These are phyloP conservation scores for Dunckerocampus dactyliophorus DNA, from an alignment of 2,113 vertebrate species.

Conservation along the genomic window DNA sequence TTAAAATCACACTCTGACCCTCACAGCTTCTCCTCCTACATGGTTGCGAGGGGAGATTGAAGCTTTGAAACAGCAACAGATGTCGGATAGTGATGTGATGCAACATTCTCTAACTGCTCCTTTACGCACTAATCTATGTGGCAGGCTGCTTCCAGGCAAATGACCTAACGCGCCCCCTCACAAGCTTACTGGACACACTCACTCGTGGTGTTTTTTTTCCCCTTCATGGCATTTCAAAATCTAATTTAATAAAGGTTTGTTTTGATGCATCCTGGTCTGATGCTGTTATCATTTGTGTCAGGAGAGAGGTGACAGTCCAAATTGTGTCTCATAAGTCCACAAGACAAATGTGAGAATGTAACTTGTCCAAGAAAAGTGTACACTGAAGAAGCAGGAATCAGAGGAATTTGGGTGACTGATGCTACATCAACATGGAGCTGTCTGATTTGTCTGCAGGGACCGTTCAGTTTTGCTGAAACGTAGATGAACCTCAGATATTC, in stretches of 20 bases:
- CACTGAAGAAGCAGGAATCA: not conserved
- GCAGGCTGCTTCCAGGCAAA: constrained; percentile 6
- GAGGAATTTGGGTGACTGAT: not conserved
- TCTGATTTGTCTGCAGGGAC: constrained; percentile 8
- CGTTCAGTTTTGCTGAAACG: constrained; percentile 16
- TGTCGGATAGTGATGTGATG: constrained; percentile 50
- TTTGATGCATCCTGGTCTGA: not conserved
- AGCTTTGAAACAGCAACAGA: constrained; percentile 46
- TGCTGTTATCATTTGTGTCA: not conserved
- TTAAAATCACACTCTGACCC: constrained; percentile 27
- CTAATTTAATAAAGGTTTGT: not conserved
- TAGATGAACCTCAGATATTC: constrained; percentile 1
- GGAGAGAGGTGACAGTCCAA: no score
- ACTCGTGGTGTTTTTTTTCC: not conserved
- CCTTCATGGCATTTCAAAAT: not conserved
- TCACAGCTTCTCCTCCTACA: constrained; percentile 33
- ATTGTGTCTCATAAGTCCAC: constrained; percentile 4
- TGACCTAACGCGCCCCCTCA: constrained; percentile 25
- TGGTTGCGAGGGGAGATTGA: constrained; percentile 13
- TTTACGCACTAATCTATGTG: constrained; percentile 42
- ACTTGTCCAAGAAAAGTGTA: not conserved
- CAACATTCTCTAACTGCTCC: constrained; percentile 32
- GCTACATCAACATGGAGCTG: not conserved
- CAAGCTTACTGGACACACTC: constrained; percentile 17
- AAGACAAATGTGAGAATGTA: not conserved